Percentiles rank a stretch among this genome's conserved stretches.
Evolutionary conservation across 2,888 invertebrate species (phyloP).

Genomic region (Oligia strigilis): DNA sequence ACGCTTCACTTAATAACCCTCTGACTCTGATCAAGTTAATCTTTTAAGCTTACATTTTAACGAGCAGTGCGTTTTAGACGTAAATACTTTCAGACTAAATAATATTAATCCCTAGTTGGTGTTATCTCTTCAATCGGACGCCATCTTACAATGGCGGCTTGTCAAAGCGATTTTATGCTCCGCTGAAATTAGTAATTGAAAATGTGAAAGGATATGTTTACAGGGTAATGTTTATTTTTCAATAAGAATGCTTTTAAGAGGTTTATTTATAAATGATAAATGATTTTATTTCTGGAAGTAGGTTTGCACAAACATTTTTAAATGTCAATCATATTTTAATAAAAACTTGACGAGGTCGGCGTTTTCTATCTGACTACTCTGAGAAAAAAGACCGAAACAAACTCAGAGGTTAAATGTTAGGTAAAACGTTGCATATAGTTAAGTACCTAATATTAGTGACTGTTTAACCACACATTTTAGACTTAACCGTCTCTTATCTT

Average conservation of each 20-base stretch:
- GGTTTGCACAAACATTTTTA: too few species aligned
- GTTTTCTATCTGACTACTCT: too few species aligned
- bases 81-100: slow-evolving; percentile 45
- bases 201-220: slow-evolving; percentile 32
- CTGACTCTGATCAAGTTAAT: slow-evolving; percentile 25
- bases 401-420: too few species aligned
- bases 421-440: not conserved
- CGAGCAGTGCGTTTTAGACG: slow-evolving; percentile 41
- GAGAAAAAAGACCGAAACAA: too few species aligned
- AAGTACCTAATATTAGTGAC: not conserved
- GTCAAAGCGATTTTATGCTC: slow-evolving; percentile 59
- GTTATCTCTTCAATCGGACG: slow-evolving; percentile 45
- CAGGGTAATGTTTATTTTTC: not conserved
- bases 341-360: too few species aligned
- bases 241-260: not conserved
- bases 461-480: not conserved
- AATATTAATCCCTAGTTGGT: slow-evolving; percentile 41
- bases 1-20: not conserved
- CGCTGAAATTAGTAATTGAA: slow-evolving; percentile 57
- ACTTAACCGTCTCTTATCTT: not conserved
- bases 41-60: slow-evolving; percentile 46
- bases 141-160: slow-evolving; percentile 46
- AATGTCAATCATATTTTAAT: too few species aligned
- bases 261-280: not conserved
- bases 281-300: too few species aligned